Base-by-base conservation (phyloP, 2,797 vertebrate genomes). In the Cirrhinus molitorella region DNA sequence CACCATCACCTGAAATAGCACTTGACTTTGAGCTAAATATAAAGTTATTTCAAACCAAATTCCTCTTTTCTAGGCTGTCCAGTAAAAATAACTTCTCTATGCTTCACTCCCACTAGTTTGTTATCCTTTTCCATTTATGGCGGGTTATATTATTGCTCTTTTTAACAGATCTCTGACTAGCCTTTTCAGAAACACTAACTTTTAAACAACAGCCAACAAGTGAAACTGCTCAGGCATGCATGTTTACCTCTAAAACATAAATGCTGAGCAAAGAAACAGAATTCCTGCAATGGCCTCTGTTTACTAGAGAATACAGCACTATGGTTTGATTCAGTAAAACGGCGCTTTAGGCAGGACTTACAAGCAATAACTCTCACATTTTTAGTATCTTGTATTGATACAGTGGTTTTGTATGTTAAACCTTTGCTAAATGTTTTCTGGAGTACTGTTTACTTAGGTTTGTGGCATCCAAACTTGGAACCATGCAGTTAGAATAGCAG, bases 221-320 rank as follows among this genome's bases (percentile, higher is more conserved):
- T 81, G 11, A 47, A 79, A 79, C 37, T 59, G 78, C 28, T 81
- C 85, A 83, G 66, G 70, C 66, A 28, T 85, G 72, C 61, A 83
- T 49, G 55, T 51, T 57, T 28, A 45, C 57, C 45, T 55, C n/a
- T 80, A 63, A 77, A 87, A 72, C n/a, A 49, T 79, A 65, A 81
- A 55, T 47, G 55, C 67, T 74, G 47, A 71, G 77, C 82, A 87
- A 76, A 66, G 55, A 51, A 43, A 49, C 12, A 21, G 25, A 65
- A 77, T 79, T 80, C 51, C 37, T 68, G 73, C 51, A 75, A 37
- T 34, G 55, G 59, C 72, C 21, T 11, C 28, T 81, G 23, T 74
- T 70, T 68, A 75, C 57, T 59, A 25, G n/a, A 59, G 79, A 77
- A 59, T n/a, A 53, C 9, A 67, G 34, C 31, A 45, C 47, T 79